phyloP scores from a whole-genome alignment of 2,113 vertebrate genomes.

The Cryptotis parvus region DNA sequence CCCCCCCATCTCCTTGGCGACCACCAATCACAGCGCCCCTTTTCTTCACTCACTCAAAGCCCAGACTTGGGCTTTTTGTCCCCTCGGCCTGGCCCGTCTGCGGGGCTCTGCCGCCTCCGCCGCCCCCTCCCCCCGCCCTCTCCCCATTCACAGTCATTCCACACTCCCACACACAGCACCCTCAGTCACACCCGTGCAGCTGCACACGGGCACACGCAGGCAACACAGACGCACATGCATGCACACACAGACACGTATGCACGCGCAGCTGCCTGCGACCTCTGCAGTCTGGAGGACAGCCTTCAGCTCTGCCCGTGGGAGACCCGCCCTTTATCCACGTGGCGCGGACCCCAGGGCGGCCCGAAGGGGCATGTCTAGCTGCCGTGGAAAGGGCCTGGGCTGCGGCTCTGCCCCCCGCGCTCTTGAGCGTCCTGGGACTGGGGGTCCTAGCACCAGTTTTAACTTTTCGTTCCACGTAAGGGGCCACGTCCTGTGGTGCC shows the following conservation, averaged over 20 bases:
- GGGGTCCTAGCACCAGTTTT: no score
- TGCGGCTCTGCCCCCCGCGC: not conserved
- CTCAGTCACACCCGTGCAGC: not conserved
- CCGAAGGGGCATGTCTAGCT: not conserved
- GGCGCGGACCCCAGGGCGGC: not conserved
- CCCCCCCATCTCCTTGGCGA: constrained; percentile 85
- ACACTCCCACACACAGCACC: not conserved
- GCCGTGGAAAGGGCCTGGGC: not conserved
- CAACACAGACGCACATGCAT: no score
- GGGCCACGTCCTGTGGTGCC: no score
- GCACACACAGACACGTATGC: no score
- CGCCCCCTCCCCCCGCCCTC: not conserved
- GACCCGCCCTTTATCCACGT: not conserved
- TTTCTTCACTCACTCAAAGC: constrained; percentile 75
- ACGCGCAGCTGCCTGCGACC: no score
- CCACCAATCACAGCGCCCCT: constrained; percentile 73
- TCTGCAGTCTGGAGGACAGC: not conserved
- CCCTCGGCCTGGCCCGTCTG: not conserved
- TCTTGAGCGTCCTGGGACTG: no score
- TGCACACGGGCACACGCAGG: not conserved
- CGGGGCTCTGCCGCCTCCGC: not conserved
- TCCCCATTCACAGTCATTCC: not conserved
- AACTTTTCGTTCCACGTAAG: no score
- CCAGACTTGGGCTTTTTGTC: constrained; percentile 75
- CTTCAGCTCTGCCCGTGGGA: no score